phyloP scores from a whole-genome alignment of 1,140 invertebrate genomes.

The Muscidifurax raptorellus region DNA sequence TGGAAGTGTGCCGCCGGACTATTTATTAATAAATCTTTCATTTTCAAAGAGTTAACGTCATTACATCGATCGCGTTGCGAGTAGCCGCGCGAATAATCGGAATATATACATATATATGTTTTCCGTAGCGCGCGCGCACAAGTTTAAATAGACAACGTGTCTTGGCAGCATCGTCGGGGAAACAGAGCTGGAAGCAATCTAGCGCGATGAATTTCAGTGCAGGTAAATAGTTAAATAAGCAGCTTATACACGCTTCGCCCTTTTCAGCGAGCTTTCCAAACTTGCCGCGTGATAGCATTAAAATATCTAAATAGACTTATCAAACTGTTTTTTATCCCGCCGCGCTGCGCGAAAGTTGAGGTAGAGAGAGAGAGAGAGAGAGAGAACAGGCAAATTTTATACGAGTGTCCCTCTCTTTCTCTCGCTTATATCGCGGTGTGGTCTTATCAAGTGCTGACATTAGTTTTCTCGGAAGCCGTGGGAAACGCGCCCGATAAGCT shows the following conservation, averaged over 20 bases:
- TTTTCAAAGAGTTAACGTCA: background rate
- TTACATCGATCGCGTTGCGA: background rate
- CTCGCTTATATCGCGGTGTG: background rate
- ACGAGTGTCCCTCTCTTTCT: background rate
- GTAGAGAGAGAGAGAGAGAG: too few species aligned
- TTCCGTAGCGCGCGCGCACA: background rate
- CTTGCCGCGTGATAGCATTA: background rate
- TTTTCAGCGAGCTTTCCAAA: background rate
- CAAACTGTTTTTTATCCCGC: background rate
- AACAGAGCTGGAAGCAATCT: background rate
- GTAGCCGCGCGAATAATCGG: too few species aligned
- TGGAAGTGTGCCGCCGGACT: background rate
- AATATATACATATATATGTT: too few species aligned
- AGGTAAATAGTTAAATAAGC: constrained; percentile 9
- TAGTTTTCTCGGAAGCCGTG: background rate
- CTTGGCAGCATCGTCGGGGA: background rate
- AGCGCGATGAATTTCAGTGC: constrained; percentile 10
- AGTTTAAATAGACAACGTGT: background rate
- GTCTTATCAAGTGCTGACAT: constrained; percentile 17
- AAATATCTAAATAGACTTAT: background rate
- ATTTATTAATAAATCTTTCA: background rate
- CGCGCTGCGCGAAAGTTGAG: background rate
- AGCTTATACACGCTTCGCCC: constrained; percentile 2
- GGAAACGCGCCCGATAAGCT: constrained; percentile 9
- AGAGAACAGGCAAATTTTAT: background rate